A percentile compares a stretch with the other conserved stretches of the same genome.
Conservation (phyloP, 2,888 invertebrate species). For the Eilema depressum region DNA sequence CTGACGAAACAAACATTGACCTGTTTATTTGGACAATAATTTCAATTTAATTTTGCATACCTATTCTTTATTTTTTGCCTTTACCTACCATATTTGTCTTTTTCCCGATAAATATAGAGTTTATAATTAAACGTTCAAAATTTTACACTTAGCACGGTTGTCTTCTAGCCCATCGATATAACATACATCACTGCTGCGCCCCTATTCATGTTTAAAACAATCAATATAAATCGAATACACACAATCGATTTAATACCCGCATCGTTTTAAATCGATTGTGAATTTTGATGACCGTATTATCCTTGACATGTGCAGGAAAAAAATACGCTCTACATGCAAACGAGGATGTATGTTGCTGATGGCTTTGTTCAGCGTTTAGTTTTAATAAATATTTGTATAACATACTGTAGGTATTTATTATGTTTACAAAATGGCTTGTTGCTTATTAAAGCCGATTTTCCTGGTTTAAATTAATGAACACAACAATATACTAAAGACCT, state of each 20-base stretch:
- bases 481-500: neutral
- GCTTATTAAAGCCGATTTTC: neutral
- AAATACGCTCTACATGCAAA: neutral
- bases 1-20: neutral
- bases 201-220: neutral
- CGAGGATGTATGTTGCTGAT: neutral
- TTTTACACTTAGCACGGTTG: too few relatives aligned
- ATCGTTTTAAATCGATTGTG: slow-evolving; percentile 7
- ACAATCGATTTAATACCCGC: slow-evolving; percentile 2
- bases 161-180: too few relatives aligned
- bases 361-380: neutral
- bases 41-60: too few relatives aligned
- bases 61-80: too few relatives aligned
- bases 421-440: neutral
- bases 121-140: too few relatives aligned
- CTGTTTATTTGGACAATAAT: neutral
- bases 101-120: too few relatives aligned
- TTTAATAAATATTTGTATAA: neutral
- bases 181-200: neutral
- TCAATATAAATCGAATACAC: slow-evolving; percentile 1
- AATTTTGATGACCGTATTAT: neutral
- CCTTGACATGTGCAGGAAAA: neutral
- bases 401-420: neutral
- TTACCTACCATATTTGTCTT: too few relatives aligned
- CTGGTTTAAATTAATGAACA: neutral